Conservation (phyloP, 2,888 invertebrate genomes). For the Xestia xanthographa region DNA sequence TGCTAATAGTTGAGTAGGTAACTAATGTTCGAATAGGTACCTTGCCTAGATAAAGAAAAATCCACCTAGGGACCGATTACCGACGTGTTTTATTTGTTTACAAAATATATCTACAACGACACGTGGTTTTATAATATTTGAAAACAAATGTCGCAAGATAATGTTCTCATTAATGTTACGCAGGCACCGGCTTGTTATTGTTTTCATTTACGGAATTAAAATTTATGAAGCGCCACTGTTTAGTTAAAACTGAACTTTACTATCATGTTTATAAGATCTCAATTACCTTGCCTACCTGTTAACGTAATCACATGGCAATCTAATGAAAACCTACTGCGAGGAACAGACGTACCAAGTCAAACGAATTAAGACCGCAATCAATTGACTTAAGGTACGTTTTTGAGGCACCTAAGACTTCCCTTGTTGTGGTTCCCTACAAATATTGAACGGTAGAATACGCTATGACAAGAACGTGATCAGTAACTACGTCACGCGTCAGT, state of each 20-base stretch:
- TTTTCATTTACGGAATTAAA: conserved; percentile 10
- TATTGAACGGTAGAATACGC: not conserved
- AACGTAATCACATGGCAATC: conserved; percentile 28
- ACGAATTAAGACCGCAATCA: conserved; percentile 3
- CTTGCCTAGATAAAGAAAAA: not conserved
- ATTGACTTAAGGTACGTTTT: not conserved
- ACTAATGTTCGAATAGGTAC: not conserved
- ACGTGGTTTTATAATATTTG: not conserved
- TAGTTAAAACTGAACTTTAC: conserved; percentile 1
- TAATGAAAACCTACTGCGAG: conserved; percentile 18
- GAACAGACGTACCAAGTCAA: conserved; percentile 4
- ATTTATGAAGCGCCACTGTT: not conserved
- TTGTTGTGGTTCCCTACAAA: conserved; percentile 1
- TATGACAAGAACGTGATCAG: not conserved
- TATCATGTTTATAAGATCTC: fast-evolving
- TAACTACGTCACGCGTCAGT: not conserved
- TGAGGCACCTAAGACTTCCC: not conserved
- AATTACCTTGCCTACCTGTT: conserved; percentile 12
- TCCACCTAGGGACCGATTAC: too few relatives aligned
- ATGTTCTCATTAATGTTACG: not conserved
- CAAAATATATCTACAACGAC: not conserved
- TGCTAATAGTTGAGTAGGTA: conserved; percentile 8
- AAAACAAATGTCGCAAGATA: not conserved
- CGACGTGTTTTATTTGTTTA: not conserved
- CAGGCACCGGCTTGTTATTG: conserved; percentile 12